Conservation (phyloP, 2,888 invertebrate genomes). For the Apotomis betuletana region DNA sequence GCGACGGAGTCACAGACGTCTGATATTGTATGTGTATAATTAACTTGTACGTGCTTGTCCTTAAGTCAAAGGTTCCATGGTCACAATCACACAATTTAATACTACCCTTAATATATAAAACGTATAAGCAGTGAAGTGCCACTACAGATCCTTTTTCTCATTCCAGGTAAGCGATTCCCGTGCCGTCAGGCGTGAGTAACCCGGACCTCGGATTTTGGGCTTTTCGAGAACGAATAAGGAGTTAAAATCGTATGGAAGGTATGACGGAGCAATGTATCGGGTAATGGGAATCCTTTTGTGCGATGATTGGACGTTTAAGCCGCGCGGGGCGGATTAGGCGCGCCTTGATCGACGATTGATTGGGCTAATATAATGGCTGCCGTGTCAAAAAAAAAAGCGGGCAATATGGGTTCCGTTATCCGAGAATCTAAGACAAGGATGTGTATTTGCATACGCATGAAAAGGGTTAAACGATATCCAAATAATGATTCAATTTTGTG, state of each 20-base stretch:
- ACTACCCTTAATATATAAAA: background rate
- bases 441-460: too few species aligned
- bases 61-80: background rate
- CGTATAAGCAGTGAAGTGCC: background rate
- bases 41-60: background rate
- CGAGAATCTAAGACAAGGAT: background rate
- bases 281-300: conserved; percentile 34
- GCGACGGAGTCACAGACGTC: too few species aligned
- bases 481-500: too few species aligned
- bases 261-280: conserved; percentile 10
- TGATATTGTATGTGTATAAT: background rate
- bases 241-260: conserved; percentile 8
- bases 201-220: background rate
- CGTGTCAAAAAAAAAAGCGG: background rate
- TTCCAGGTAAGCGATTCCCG: conserved; percentile 31
- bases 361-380: conserved; percentile 18
- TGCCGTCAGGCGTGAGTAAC: background rate
- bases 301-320: conserved; percentile 31
- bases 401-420: background rate
- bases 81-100: background rate
- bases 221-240: background rate
- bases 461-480: too few species aligned
- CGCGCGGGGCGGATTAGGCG: conserved; percentile 10
- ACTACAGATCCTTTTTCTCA: conserved; percentile 26
- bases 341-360: conserved; percentile 31